A percentile compares a stretch with the other conserved stretches of the same genome.
These are phyloP conservation scores for Cephonodes hylas DNA, from an alignment of 2,888 invertebrate species.

Conservation along the genomic window DNA sequence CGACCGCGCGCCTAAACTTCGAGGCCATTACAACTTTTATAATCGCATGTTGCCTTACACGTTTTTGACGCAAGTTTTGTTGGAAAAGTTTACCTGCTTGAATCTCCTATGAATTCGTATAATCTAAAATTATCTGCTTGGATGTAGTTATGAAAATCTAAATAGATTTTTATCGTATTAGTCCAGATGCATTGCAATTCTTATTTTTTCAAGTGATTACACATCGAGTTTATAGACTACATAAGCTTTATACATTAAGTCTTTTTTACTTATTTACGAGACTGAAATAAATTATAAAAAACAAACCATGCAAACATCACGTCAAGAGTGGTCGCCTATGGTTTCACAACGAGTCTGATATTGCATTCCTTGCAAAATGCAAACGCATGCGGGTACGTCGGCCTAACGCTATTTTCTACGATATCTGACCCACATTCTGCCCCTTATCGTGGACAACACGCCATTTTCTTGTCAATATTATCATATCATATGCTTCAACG, in stretches of 20 bases:
- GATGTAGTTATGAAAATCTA: no score
- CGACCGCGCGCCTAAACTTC: no score
- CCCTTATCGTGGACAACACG: conserved; percentile 48
- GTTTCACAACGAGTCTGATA: conserved; percentile 48
- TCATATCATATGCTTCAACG: conserved; percentile 25
- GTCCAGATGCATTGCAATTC: no score
- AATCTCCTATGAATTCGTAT: no score
- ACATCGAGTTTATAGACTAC: background rate
- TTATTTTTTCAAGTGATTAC: no score
- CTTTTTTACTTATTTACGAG: background rate
- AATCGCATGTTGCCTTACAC: no score
- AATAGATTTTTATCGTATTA: no score
- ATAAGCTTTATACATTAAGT: background rate
- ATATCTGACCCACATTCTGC: conserved; percentile 62
- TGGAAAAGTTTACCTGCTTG: no score
- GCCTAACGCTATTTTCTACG: conserved; percentile 47
- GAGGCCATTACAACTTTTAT: no score
- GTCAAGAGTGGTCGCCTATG: conserved; percentile 14
- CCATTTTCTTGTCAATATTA: conserved; percentile 48
- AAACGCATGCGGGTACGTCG: conserved; percentile 33
- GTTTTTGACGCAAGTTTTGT: no score
- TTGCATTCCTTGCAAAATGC: conserved; percentile 41
- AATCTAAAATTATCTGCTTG: no score
- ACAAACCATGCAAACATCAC: background rate
- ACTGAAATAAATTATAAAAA: background rate